Base-by-base conservation (phyloP, 2,113 vertebrate genomes). In the Varanus salvator region DNA sequence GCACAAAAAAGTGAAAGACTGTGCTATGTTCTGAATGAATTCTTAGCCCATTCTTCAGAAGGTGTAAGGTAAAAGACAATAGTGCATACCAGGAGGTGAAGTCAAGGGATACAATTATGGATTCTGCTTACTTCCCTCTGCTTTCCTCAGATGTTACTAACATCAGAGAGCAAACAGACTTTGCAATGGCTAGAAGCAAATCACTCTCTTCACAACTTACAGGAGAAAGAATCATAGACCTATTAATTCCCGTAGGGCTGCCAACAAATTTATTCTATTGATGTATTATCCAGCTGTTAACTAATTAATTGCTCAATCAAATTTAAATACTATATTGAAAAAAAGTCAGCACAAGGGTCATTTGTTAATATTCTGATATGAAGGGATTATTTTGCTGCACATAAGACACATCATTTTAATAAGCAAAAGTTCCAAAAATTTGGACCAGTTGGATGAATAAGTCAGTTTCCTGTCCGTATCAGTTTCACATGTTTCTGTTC, bases 21-120 rank as follows among this genome's bases (percentile, higher is more conserved):
- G 89, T 54, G 90, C 78, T 72, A 92, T 80, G 78, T 92, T 95
- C 81, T 91, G 90, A 93, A 94, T 94, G 92, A 92, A 91, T 91
- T 66, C 83, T 82, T 81, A 90, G 80, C 95, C 87, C 83, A 0
- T 31, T 80, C n/a, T 66, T 81, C 54, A 72, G 6, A 74, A 81
- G 87, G 44, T 29, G 11, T 38, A n/a, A 83, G 9, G 57, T 14
- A 66, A 38, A 66, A 4, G 57, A 66, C 60, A 38, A 34, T 66
- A 64, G 81, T 57, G 17, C 83, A 81, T 76, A 88, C 93, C 92
- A 89, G 23, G 87, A 34, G 86, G 8, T 3, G 72, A 27, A 4
- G 19, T 4, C 48, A 1, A 2, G 17, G 1, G 52, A 89, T 85
- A 85, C 2, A 90, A 21, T 21, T 66, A 8, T 83, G 60, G 25